Conservation (phyloP, 2,113 vertebrate species). For the Lycocorax pyrrhopterus region DNA sequence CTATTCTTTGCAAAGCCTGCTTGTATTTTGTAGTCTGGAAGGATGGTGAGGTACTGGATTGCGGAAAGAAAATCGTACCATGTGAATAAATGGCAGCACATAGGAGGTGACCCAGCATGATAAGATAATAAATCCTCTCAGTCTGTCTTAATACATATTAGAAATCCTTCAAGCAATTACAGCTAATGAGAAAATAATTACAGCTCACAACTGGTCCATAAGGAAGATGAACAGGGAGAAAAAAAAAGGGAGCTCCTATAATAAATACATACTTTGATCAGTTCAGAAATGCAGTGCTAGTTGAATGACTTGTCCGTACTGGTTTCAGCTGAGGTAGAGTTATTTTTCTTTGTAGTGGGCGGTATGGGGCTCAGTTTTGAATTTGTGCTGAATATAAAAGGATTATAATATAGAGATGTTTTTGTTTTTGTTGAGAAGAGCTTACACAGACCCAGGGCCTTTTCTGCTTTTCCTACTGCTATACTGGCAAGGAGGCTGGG, state of each 20-base stretch:
- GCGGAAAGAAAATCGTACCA: not conserved
- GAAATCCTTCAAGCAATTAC: not conserved
- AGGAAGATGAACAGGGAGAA: not conserved
- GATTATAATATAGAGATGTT: not conserved
- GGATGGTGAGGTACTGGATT: not conserved
- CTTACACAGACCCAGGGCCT: not conserved
- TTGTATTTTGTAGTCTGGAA: not conserved
- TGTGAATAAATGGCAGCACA: not conserved
- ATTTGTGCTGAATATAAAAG: not conserved
- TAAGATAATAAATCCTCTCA: not conserved
- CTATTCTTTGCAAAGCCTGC: not conserved
- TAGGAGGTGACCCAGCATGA: not conserved
- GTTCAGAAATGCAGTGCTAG: not conserved
- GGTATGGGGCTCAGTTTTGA: not conserved
- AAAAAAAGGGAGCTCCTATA: not conserved
- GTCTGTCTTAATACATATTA: not conserved
- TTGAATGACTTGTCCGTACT: not conserved
- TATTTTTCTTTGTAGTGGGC: not conserved
- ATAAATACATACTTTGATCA: not conserved
- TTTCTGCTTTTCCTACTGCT: not conserved
- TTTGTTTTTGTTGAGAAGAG: not conserved
- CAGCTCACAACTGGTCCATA: not conserved
- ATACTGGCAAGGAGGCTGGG: accelerated
- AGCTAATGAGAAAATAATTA: constrained; percentile 20
- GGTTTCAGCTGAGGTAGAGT: not conserved